Base-by-base conservation (phyloP, 2,888 invertebrate genomes). In the Stenoptilia bipunctidactyla region DNA sequence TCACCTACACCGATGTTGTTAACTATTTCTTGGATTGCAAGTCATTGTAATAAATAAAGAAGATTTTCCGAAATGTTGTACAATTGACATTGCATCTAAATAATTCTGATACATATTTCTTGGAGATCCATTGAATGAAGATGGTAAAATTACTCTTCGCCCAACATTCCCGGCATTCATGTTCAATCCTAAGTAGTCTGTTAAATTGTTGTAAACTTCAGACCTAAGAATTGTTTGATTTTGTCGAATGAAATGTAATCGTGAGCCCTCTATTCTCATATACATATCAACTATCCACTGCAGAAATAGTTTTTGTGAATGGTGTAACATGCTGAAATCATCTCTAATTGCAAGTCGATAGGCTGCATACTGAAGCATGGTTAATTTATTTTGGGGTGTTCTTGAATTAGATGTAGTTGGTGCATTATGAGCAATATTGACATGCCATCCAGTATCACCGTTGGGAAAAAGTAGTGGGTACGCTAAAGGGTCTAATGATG, bases 1-100 rank as follows among this genome's bases (percentile, higher is more conserved):
- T 39, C 27, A 13, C 70, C 5, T 46, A 61, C 58, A 39, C 59
- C 55, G 15, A 34, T 37, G 12, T 74, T 69, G 5, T 53, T 75
- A 56, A n/a, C n/a, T n/a, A n/a, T n/a, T n/a, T n/a, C n/a, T n/a
- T n/a, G n/a, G n/a, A n/a, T n/a, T n/a, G n/a, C n/a, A n/a, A n/a
- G n/a, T n/a, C n/a, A n/a, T n/a, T n/a, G 73, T 75, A 3, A 74
- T 48, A 46, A 76, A 80, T 10, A 69, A 48, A 47, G 66, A 61
- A 14, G 74, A 70, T 42, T 59, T 59, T 10, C 77, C 76, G 55
- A 47, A 66, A 43, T 61, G 59, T 27, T 56, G 20, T 2, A 77
- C 73, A 36, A 69, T 61, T 9, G 66, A 50, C 70, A 77, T 25
- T 5, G 27, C 5, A 25, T 25, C 27, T 9, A 8, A 9, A 25